Evolutionary conservation across 37 sponge, comb jelly and placozoan species (phyloP), one percentile per base, ranked within the genome.

Genomic region (Oopsacas minuta): DNA sequence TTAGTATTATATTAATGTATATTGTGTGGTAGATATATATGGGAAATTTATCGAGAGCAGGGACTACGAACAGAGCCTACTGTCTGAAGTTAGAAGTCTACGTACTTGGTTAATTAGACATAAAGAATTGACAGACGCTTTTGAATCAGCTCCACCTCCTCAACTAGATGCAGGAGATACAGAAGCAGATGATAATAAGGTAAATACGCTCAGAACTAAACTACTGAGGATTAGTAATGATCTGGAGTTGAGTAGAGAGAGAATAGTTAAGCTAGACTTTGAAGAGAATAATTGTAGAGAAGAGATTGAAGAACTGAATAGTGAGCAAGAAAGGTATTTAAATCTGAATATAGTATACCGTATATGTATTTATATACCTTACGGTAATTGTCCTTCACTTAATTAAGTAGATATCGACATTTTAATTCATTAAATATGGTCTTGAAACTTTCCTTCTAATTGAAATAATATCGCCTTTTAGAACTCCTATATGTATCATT

Each of bases 211-310:
- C 32, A 10, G 75, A n/a, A 61, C 75, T 5, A 61, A 61, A 61
- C 75, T 61, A 5, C 75, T 61, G 22, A 10, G 75, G 20, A 61
- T 61, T 61, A n/a, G 75, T 3, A 61, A 61, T 12, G 75, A 61
- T 34, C 75, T 61, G 75, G 75, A 61, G 75, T 3, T 61, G 75
- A 61, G 75, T 34, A 61, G 75, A 34, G 75, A 61, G 75, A 61
- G 75, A n/a, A 61, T 61, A 5, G 30, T 61, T 7, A 10, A n/a
- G 22, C 75, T 61, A 34, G 75, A 61, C 32, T 61, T 61, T 34
- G 75, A 61, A 34, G 75, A 61, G 75, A 61, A 61, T 25, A 61
- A 61, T 34, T 61, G 75, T 12, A 61, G 75, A 61, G 75, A 61
- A 34, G 75, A 61, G 75, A 25, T 61, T 32, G 75, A 61, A 12